Conservation (phyloP, 2,797 vertebrate genomes). For the Lutra lutra region DNA sequence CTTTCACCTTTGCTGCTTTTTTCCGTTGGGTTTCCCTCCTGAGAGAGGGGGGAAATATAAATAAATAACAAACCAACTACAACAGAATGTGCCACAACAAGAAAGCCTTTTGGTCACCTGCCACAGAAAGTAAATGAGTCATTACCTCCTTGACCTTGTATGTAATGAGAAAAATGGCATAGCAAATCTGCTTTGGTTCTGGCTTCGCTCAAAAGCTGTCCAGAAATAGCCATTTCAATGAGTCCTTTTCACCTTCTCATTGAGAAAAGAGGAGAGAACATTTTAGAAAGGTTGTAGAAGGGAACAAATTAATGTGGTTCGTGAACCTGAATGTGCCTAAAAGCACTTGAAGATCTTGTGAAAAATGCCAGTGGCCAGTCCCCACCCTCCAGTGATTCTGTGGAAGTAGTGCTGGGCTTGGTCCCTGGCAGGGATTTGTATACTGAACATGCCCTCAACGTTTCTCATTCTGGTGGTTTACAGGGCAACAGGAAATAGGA, state of each 20-base stretch:
- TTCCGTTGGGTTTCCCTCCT: neutral
- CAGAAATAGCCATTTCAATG: slow-evolving; percentile 32
- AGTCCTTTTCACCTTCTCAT: slow-evolving; percentile 10
- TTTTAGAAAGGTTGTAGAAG: neutral
- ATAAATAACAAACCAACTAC: neutral
- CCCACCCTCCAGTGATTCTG: neutral
- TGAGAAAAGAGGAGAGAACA: neutral
- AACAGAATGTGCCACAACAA: neutral
- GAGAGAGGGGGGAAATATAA: neutral
- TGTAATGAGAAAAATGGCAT: slow-evolving; percentile 69
- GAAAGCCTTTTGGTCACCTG: neutral
- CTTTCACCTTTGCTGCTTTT: neutral
- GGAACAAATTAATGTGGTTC: neutral
- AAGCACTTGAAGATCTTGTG: neutral
- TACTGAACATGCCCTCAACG: neutral
- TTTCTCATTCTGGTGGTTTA: neutral
- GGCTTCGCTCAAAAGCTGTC: slow-evolving; percentile 39
- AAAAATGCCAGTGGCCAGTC: neutral
- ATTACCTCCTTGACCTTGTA: slow-evolving; percentile 72
- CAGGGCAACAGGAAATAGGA: neutral
- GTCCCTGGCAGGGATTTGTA: neutral
- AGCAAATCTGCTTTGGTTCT: slow-evolving; percentile 71
- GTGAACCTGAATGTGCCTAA: neutral
- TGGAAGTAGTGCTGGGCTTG: neutral
- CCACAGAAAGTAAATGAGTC: slow-evolving; percentile 51